Percentiles rank a stretch among this genome's conserved stretches.
phyloP scores from a whole-genome alignment of 2,888 invertebrate genomes.

The Nymphalis c-album region DNA sequence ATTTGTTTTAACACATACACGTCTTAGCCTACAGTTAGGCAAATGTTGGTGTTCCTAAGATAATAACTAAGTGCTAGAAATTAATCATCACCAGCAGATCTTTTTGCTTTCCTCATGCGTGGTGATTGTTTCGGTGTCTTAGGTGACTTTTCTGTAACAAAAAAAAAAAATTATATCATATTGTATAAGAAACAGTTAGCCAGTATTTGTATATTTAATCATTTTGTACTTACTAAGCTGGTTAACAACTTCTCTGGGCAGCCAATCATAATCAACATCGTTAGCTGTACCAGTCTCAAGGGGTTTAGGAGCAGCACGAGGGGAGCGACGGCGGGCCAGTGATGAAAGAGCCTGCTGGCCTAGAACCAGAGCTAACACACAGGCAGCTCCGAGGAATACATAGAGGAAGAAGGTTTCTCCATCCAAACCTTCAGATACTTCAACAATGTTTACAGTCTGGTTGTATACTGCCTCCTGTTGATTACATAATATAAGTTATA shows the following conservation, averaged over 20 bases:
- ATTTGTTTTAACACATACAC: slow-evolving; percentile 50
- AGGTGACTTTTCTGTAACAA: slow-evolving; percentile 86
- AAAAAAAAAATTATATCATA: slow-evolving; percentile 28
- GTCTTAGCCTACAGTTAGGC: slow-evolving; percentile 32
- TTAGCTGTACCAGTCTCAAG: slow-evolving; percentile 96
- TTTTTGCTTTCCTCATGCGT: slow-evolving; percentile 88
- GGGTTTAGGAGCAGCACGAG: slow-evolving; percentile 79
- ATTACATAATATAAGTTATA: neutral
- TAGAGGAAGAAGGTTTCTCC: slow-evolving; percentile 99
- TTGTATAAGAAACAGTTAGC: neutral
- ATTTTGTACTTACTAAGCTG: slow-evolving; percentile 86
- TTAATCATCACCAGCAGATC: slow-evolving; percentile 87
- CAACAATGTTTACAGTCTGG: slow-evolving; percentile 97
- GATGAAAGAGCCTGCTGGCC: slow-evolving; percentile 94
- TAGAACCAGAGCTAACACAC: slow-evolving; percentile 91
- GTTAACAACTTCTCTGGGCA: slow-evolving; percentile 94
- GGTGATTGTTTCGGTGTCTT: slow-evolving; percentile 86
- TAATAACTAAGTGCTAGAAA: slow-evolving; percentile 32
- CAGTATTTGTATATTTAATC: neutral
- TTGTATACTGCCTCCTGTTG: slow-evolving; percentile 96
- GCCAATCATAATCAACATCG: slow-evolving; percentile 99
- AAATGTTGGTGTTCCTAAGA: slow-evolving; percentile 39
- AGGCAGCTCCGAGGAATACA: slow-evolving; percentile 94
- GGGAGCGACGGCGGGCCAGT: slow-evolving; percentile 88
- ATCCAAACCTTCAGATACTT: slow-evolving; percentile 97